Evolutionary conservation across 2,113 vertebrate species (phyloP).

Genomic region (Chinchilla lanigera): DNA sequence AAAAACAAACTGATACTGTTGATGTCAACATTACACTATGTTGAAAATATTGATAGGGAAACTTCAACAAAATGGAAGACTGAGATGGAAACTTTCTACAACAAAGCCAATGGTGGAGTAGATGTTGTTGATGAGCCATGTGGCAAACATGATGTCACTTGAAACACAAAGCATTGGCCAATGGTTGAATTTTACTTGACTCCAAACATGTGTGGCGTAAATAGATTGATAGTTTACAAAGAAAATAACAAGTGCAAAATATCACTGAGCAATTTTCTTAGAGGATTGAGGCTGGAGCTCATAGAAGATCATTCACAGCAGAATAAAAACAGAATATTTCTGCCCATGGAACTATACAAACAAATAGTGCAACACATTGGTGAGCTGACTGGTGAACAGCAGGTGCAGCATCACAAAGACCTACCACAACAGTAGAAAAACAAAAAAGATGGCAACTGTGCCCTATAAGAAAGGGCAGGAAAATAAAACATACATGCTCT

Average conservation of each 20-base stretch:
- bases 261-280: neutral
- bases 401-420: neutral
- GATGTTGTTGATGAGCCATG: neutral
- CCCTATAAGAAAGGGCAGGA: neutral
- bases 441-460: neutral
- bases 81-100: neutral
- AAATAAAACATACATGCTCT: neutral
- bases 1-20: neutral
- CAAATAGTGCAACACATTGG: neutral
- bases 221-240: neutral
- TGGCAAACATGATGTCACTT: neutral
- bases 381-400: neutral
- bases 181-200: neutral
- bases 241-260: neutral
- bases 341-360: neutral
- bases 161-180: neutral
- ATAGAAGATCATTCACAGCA: neutral
- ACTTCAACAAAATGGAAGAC: neutral
- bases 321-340: neutral
- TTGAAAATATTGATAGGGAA: neutral
- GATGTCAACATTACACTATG: neutral
- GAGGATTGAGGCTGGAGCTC: neutral
- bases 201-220: neutral
- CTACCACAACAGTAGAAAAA: neutral
- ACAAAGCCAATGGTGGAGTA: neutral